Evolutionary conservation across 2,113 vertebrate species (phyloP).

Genomic region (Siphamia tubifer): DNA sequence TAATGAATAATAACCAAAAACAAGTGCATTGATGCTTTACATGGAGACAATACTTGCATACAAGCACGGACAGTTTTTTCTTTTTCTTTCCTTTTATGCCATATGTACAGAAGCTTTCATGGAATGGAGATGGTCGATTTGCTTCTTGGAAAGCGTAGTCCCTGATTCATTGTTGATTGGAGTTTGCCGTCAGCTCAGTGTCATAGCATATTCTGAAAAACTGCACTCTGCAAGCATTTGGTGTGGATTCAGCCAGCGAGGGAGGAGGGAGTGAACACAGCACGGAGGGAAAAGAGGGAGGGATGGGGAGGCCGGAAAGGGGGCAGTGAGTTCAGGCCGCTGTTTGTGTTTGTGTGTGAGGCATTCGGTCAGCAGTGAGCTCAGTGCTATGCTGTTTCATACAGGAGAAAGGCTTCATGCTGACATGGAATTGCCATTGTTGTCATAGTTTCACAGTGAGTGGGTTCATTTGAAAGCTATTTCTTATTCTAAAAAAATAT

Average conservation of each 20-base stretch:
- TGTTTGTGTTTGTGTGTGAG: constrained; percentile 8
- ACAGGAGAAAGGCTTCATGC: constrained; percentile 38
- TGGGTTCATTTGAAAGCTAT: constrained; percentile 23
- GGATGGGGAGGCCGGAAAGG: constrained; percentile 6
- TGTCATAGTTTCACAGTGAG: constrained; percentile 39
- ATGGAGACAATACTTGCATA: too few species aligned
- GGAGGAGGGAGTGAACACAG: constrained; percentile 17
- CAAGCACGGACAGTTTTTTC: too few species aligned
- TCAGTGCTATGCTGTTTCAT: constrained; percentile 28
- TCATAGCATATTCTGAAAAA: constrained; percentile 31
- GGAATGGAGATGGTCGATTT: too few species aligned
- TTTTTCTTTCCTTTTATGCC: too few species aligned
- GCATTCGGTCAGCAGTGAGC: constrained; percentile 23
- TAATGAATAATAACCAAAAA: too few species aligned
- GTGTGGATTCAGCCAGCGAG: neutral
- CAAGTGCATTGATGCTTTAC: too few species aligned
- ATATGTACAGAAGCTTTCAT: too few species aligned
- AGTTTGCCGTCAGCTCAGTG: constrained; percentile 7
- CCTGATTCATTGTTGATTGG: neutral
- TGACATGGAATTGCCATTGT: constrained; percentile 44
- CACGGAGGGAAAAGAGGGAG: neutral
- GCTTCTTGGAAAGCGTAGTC: neutral
- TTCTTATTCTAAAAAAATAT: neutral
- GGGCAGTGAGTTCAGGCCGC: constrained; percentile 65
- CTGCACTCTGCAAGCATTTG: constrained; percentile 15